phyloP scores from a whole-genome alignment of 2,113 vertebrate species.

The Mus spicilegus region DNA sequence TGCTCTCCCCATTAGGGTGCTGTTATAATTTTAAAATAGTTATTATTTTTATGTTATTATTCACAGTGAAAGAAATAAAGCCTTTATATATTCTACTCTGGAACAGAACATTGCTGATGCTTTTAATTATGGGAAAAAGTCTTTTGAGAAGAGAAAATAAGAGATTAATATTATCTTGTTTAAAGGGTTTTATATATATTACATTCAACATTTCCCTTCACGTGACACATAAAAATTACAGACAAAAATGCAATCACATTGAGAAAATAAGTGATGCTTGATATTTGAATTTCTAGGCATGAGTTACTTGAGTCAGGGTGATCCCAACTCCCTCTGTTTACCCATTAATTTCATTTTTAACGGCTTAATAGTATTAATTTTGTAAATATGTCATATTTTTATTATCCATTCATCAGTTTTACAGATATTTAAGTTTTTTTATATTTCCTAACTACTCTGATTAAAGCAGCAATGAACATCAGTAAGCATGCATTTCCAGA shows the following conservation, averaged over 20 bases:
- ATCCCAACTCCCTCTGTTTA: background rate
- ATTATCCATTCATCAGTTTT: background rate
- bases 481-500: no score
- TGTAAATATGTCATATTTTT: background rate
- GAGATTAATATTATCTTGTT: background rate
- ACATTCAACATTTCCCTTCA: background rate
- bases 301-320: no score
- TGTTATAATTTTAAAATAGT: conserved; percentile 30
- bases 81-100: background rate
- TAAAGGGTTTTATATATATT: background rate
- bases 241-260: background rate
- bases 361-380: background rate
- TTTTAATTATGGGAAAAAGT: background rate
- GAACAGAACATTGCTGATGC: background rate
- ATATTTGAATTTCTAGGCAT: background rate
- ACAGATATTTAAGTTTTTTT: background rate
- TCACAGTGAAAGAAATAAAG: background rate
- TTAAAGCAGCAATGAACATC: background rate
- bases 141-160: background rate
- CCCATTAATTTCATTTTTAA: background rate
- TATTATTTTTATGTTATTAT: background rate
- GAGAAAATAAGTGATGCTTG: background rate
- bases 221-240: background rate
- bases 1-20: background rate
- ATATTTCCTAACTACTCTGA: background rate